Base-by-base conservation (phyloP, 2,797 vertebrate genomes). In the Mormyrops attenuatus region DNA sequence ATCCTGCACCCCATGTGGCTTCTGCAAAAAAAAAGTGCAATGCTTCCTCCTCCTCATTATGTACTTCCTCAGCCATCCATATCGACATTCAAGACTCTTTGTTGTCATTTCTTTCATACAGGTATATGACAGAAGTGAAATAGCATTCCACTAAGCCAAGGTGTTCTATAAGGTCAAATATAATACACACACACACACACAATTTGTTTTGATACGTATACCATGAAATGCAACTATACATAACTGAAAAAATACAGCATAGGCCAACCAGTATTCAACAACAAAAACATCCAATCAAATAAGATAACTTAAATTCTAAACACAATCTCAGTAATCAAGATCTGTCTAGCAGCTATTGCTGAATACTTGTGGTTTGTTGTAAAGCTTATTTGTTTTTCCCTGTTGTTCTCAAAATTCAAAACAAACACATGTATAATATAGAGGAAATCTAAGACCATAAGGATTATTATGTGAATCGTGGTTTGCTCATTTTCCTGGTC, bases 1-100 rank as follows among this genome's bases (percentile, higher is more conserved):
- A 85, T 88, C 69, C 20, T 17, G 41, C 50, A 73, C 50, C 50
- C 66, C 85, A 53, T 47, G 50, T 80, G 85, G 44, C 88, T 89
- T 80, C 85, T 87, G 85, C 49, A 86, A 88, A 50, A 15, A 63
- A 50, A 44, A 44, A 5, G 57, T 66, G 22, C 26, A 86, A 26
- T 52, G 60, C 44, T 47, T 89, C 57, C 85, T 86, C 49, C 84
- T 52, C 49, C 8, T 69, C 38, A 87, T 30, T 87, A 60, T 57
- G 34, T 87, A 57, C 30, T 38, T 87, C 85, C 53, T 87, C 6
- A 53, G 30, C 22, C 85, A 87, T 87, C 60, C 50, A 85, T 52
- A n/a, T 49, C 44, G 38, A 38, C 30, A 73, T 73, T 73, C 66
- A 73, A 38, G 13, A 73, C 30, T 73, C 66, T 73, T 73, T 73